phyloP scores from a whole-genome alignment of 2,888 invertebrate species.

The Lacanobia oleracea region DNA sequence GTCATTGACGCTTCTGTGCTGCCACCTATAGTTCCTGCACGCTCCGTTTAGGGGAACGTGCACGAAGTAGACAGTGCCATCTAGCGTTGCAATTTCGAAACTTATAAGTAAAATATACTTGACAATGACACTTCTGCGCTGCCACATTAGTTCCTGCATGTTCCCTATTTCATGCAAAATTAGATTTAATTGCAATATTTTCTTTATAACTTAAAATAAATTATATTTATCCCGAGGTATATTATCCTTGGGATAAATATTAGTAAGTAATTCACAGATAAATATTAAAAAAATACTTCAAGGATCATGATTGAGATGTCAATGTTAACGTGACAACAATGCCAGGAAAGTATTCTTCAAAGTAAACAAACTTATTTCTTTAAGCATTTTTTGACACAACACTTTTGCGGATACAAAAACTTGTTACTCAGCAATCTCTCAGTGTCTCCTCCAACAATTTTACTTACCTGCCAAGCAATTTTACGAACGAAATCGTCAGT shows the following conservation, averaged over 20 bases:
- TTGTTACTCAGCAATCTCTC: background rate
- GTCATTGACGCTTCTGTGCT: too few species aligned
- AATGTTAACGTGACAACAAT: constrained; percentile 41
- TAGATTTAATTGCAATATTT: too few species aligned
- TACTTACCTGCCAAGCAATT: constrained; percentile 2
- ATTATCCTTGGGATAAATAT: background rate
- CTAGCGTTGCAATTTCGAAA: too few species aligned
- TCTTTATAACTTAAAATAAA: too few species aligned
- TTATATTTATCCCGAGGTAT: too few species aligned
- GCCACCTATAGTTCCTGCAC: too few species aligned
- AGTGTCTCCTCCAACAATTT: background rate
- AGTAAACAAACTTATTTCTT: constrained; percentile 34
- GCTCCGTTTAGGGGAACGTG: too few species aligned
- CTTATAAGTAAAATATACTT: too few species aligned
- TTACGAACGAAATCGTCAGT: background rate
- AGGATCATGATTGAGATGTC: constrained; percentile 55
- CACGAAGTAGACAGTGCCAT: too few species aligned
- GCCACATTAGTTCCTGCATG: too few species aligned
- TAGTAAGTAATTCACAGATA: background rate
- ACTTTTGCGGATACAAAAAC: background rate
- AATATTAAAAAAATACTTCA: constrained; percentile 22
- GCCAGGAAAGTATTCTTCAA: constrained; percentile 22
- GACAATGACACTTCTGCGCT: too few species aligned
- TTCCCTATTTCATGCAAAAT: background rate
- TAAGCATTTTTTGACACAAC: background rate